Conservation (phyloP, 2,113 vertebrate species). For the Peromyscus californicus region DNA sequence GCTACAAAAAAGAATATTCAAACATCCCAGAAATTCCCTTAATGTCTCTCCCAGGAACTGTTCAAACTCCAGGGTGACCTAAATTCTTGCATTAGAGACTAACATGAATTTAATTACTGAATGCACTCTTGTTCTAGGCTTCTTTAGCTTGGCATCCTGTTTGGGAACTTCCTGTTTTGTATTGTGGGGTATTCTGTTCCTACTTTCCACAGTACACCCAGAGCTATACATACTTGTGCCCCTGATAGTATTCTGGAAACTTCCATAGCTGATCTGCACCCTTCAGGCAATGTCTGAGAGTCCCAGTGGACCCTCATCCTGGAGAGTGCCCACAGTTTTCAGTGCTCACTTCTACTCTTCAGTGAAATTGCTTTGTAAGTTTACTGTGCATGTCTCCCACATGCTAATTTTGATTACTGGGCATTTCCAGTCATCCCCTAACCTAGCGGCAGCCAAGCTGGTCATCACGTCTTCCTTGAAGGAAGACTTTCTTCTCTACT, state of each 20-base stretch:
- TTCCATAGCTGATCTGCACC: neutral
- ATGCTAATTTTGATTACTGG: slow-evolving; percentile 19
- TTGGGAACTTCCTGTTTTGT: neutral
- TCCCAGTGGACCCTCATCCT: neutral
- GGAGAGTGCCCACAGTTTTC: neutral
- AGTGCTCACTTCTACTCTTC: slow-evolving; percentile 26
- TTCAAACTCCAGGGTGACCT: neutral
- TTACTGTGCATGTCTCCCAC: neutral
- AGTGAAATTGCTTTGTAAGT: neutral
- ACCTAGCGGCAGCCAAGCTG: neutral
- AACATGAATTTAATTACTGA: neutral
- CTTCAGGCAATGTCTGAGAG: neutral
- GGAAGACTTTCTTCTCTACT: neutral
- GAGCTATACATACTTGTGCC: neutral
- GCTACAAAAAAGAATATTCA: neutral
- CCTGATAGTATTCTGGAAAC: neutral
- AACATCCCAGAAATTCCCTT: neutral
- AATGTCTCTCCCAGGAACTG: neutral
- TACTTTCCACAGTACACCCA: neutral
- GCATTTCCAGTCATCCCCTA: neutral
- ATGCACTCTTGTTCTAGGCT: neutral
- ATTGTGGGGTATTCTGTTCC: neutral
- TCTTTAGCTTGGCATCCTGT: neutral
- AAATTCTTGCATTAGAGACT: neutral
- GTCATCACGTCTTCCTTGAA: neutral